Base-by-base conservation (phyloP, 2,888 invertebrate genomes). In the Luffia ferchaultella region DNA sequence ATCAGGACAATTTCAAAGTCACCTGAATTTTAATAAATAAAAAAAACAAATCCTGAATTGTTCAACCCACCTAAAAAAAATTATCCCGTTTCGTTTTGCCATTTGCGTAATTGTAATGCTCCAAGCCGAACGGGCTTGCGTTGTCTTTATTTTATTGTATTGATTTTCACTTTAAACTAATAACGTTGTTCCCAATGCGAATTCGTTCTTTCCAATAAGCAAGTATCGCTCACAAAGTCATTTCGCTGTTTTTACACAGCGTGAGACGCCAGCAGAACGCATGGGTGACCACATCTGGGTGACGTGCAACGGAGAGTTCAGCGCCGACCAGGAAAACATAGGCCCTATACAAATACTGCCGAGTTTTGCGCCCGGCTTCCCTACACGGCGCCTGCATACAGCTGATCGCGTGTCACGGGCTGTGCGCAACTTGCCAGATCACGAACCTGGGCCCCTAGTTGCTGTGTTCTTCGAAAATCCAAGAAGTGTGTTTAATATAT, bases 291-390 rank as follows among this genome's bases (percentile, higher is more conserved):
- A 88, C 76, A 82, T 95, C 41, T 96, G 95, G 90, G 86, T 97
- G 17, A 89, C 90, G 9, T 97, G 97, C 68, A 82, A 88, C 41
- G 96, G 96, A 16, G 92, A 93, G 73, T 88, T 88, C 63, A 83
- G 87, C 48, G 84, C 89, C 0, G 96, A 96, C 69, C 84, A 87
- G 67, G 95, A 96, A 72, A 88, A 90, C 68, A 82, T 95, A 49
- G 90, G 91, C 0, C 79, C 86, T 1, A 86, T 96, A 53, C 76
- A 85, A 54, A 95, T 93, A 78, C 84, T 86, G 57, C 92, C 93
- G 16, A 77, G 75, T 3, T 78, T 78, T 50, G 89, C 91, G 50
- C 84, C 87, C 2, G 82, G 88, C 43, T 90, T 85, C 70, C 74
- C 73, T 5, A 61, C 70, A 20, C 63, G 53, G 54, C 67, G 76